Evolutionary conservation across 2,113 vertebrate species (phyloP).

Genomic region (Naja naja): DNA sequence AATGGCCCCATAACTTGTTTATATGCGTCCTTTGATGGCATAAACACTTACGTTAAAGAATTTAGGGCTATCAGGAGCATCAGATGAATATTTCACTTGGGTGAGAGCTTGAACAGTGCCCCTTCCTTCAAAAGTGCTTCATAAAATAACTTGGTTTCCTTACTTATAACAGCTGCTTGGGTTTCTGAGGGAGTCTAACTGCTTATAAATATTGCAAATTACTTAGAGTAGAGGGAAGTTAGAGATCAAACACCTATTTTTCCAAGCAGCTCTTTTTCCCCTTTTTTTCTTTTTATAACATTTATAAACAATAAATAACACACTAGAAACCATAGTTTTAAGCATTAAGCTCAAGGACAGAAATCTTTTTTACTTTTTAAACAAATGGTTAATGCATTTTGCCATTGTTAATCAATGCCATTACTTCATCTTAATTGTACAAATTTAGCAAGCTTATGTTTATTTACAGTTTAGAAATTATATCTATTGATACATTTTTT

Average conservation of each 20-base stretch:
- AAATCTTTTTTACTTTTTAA: neutral
- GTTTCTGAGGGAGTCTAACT: neutral
- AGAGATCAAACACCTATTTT: neutral
- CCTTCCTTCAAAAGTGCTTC: neutral
- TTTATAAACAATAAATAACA: neutral
- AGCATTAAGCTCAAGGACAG: neutral
- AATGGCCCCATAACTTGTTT: constrained; percentile 5
- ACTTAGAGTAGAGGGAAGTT: neutral
- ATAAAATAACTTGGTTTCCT: neutral
- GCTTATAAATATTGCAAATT: neutral
- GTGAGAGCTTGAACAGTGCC: neutral
- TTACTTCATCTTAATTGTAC: neutral
- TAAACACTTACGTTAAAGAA: neutral
- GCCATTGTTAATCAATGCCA: neutral
- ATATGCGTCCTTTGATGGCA: neutral
- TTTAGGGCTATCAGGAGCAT: neutral
- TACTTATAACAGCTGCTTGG: neutral
- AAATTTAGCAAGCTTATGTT: neutral
- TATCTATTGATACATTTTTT: no score
- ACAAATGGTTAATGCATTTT: neutral
- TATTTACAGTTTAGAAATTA: neutral
- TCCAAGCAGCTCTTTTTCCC: neutral
- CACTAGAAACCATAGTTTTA: neutral
- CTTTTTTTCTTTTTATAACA: neutral
- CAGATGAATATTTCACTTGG: neutral